Percentiles rank a stretch among this genome's conserved stretches.
Conservation (phyloP, 2,113 vertebrate species). For the Suricata suricatta region DNA sequence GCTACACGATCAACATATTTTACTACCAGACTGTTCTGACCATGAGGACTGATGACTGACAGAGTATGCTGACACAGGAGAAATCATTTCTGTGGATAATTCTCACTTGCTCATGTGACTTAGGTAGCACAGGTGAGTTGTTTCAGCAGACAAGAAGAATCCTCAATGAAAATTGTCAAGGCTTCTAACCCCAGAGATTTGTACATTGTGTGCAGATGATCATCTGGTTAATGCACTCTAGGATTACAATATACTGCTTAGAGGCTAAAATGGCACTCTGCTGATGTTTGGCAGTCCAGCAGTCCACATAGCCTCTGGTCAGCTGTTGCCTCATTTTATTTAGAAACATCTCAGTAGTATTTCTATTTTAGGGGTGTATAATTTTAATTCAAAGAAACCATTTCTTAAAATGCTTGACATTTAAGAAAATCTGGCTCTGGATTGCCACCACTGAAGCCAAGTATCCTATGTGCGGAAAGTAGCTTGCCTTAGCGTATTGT, state of each 20-base stretch:
- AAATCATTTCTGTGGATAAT: background rate
- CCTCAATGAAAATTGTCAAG: background rate
- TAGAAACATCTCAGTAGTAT: slow-evolving; percentile 25
- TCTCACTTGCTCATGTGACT: background rate
- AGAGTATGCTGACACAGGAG: background rate
- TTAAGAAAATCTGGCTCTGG: slow-evolving; percentile 69
- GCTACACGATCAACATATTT: background rate
- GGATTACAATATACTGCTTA: background rate
- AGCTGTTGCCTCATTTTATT: slow-evolving; percentile 52
- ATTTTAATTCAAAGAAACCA: slow-evolving; percentile 61
- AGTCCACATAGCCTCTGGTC: background rate
- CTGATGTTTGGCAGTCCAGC: background rate
- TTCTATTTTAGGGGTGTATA: slow-evolving; percentile 35
- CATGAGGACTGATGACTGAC: background rate
- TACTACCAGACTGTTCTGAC: background rate
- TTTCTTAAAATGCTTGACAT: slow-evolving; percentile 75
- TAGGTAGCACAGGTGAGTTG: background rate
- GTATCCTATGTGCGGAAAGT: slow-evolving; percentile 51
- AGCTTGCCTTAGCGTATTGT: background rate
- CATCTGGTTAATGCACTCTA: background rate
- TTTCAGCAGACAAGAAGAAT: background rate
- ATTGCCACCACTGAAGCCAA: slow-evolving; percentile 40
- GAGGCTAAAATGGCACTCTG: background rate
- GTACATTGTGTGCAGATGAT: background rate
- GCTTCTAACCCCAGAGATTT: background rate